phyloP scores from a whole-genome alignment of 1,140 invertebrate species.

The Lineus longissimus region DNA sequence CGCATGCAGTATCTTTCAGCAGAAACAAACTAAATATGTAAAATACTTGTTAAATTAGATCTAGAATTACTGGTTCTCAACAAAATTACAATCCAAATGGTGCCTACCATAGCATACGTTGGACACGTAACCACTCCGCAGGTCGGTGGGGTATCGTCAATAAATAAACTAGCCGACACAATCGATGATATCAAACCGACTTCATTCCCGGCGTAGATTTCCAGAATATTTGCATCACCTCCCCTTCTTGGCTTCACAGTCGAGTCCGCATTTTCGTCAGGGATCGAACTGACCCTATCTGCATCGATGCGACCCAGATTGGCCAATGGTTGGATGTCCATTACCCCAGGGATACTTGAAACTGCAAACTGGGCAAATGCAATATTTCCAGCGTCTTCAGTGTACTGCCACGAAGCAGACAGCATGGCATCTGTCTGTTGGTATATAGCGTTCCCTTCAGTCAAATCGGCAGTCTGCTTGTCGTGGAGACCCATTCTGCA shows the following conservation, averaged over 20 bases:
- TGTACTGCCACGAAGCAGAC: slow-evolving; percentile 1
- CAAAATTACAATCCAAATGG: no score
- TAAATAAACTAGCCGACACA: slow-evolving; percentile 20
- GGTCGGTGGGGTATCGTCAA: slow-evolving; percentile 24
- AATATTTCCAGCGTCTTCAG: slow-evolving; percentile 20
- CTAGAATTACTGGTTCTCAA: no score
- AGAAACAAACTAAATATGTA: no score
- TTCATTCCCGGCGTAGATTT: slow-evolving; percentile 21
- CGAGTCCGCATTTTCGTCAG: slow-evolving; percentile 16
- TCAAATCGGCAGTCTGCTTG: slow-evolving; percentile 13
- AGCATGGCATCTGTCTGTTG: no score
- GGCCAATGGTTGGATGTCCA: background rate
- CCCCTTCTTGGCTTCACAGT: background rate
- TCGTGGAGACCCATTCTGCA: slow-evolving; percentile 23
- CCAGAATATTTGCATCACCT: slow-evolving; percentile 31
- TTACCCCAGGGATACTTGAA: slow-evolving; percentile 6
- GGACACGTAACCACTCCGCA: slow-evolving; percentile 25
- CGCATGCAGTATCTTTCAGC: no score
- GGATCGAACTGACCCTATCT: slow-evolving; percentile 12
- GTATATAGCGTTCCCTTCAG: no score
- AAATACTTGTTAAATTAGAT: no score
- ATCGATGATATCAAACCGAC: slow-evolving; percentile 18
- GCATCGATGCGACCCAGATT: background rate
- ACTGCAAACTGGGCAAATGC: slow-evolving; percentile 20
- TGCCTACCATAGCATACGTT: no score